Base-by-base conservation (phyloP, 2,113 vertebrate species). In the Rhabdomys dilectus region DNA sequence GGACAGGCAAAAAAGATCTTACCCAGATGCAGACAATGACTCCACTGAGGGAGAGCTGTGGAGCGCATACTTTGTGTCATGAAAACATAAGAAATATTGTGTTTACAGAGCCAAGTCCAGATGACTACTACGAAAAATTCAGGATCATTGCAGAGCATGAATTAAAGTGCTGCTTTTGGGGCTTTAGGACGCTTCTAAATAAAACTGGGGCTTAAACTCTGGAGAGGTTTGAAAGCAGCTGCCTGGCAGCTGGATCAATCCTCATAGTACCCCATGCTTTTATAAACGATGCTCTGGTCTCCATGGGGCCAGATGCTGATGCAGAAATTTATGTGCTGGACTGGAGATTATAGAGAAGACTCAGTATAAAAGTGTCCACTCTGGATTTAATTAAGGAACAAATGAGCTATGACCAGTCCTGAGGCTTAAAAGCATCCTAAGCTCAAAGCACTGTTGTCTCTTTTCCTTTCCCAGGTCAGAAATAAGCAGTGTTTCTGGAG, bases 311-410 rank as follows among this genome's bases (percentile, higher is more conserved):
- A 97, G 96, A 96, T 96, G 96, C 75, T 34, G 77, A 89, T 3
- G 85, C 53, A 62, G 80, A 82, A 93, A 72, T 96, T 78, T 56
- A 92, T 88, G 88, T 88, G 81, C 31, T 80, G 86, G 94, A 86
- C 29, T 42, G 88, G 89, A 87, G 96, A 89, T 73, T 94, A 62
- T 62, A 76, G 86, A 58, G 72, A 81, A 80, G 66, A 76, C 94
- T 94, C 39, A 21, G 45, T 93, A 62, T 87, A 73, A 95, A 95
- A 84, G 77, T 91, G 97, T 92, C 94, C 95, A 93, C 92, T 97
- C 96, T 97, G 97, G 95, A 91, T 96, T 96, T 97, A 91, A 94
- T 95, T 96, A 98, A 51, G 95, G 80, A 92, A 75, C 70, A 84
- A 97, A 94, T 89, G 92, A 94, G 77, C 88, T 91, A 70, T 64